Evolutionary conservation across 2,888 invertebrate species (phyloP), one percentile per base, ranked within the genome.

Genomic region (Drosophila austrosaltans): DNA sequence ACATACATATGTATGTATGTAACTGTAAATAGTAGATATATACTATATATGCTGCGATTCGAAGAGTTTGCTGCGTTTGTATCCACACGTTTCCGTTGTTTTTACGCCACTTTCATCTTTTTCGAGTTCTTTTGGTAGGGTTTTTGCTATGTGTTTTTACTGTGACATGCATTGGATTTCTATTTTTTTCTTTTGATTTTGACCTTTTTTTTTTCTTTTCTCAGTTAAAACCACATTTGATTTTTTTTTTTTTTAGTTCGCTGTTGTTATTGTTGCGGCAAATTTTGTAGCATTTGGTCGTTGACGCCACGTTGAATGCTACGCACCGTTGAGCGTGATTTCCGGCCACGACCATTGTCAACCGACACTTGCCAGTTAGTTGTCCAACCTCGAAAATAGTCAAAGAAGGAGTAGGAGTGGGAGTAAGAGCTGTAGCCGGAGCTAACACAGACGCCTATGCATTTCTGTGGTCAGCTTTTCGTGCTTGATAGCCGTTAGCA

Each of bases 291-390:
- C 67, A 69, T 56, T 72, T 63, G 67, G 53, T 7, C 48, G 48
- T 48, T 48, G 48, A 48, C 48, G 48, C 25, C 22, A 48, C 48
- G 48, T 10, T 48, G 48, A 48, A 60, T 56, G 40, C 66, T 72
- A 72, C 61, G 75, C 44, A 72, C 69, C 66, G 72, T 63, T 63
- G 72, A 78, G 82, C 89, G 82, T 79, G 78, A 86, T 78, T 89
- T 89, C 86, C 86, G 87, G 80, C 74, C 79, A 78, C 56, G 60
- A 25, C 42, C 58, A 66, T 30, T 48, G 16, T 25, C 48, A 48
- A 48, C 48, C 48, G 48, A 48, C 48, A 48, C 48, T 48, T 48
- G 48, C 48, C 48, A 48, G 48, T 48, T 48, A 48, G 48, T 48
- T 48, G 48, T 48, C 48, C 48, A 48, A 48, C 48, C 48, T 48